phyloP scores from a whole-genome alignment of 2,888 invertebrate species.

The Mythimna ferrago region DNA sequence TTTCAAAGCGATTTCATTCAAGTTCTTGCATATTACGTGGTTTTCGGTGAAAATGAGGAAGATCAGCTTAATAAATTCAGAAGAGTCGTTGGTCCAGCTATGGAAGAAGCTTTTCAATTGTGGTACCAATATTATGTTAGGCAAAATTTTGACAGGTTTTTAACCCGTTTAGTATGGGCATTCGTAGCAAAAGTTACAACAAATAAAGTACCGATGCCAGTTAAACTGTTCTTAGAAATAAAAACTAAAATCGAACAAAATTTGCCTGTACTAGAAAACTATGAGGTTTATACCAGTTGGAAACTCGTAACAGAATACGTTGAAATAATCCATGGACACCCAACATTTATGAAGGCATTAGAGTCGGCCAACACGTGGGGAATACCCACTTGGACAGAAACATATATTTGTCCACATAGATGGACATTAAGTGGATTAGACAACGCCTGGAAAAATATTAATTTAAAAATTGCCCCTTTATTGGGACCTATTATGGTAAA shows the following conservation, averaged over 20 bases:
- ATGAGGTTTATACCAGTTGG: conserved; percentile 66
- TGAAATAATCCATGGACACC: conserved; percentile 40
- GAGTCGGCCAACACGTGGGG: background rate
- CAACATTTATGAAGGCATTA: conserved; percentile 3
- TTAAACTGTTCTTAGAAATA: conserved; percentile 53
- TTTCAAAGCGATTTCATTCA: conserved; percentile 8
- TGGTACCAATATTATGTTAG: conserved; percentile 22
- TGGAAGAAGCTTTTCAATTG: conserved; percentile 23
- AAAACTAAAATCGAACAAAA: conserved; percentile 60
- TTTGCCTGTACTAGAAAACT: conserved; percentile 27
- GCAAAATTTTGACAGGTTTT: conserved; percentile 7
- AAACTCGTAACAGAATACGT: conserved; percentile 64
- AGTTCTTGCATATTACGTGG: conserved; percentile 18
- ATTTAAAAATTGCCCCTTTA: conserved; percentile 57
- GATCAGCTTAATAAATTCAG: conserved; percentile 30
- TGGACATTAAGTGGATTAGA: background rate
- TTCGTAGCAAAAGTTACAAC: conserved; percentile 15
- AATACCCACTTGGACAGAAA: conserved; percentile 7
- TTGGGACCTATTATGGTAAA: conserved; percentile 57
- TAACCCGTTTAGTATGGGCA: background rate
- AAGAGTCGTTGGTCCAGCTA: conserved; percentile 19
- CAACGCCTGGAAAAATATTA: conserved; percentile 51
- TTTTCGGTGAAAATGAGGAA: conserved; percentile 24
- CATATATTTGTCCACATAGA: background rate
- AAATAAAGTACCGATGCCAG: conserved; percentile 18